These are phyloP conservation scores for Passer montanus DNA, from an alignment of 2,113 vertebrate species.

Conservation along the genomic window DNA sequence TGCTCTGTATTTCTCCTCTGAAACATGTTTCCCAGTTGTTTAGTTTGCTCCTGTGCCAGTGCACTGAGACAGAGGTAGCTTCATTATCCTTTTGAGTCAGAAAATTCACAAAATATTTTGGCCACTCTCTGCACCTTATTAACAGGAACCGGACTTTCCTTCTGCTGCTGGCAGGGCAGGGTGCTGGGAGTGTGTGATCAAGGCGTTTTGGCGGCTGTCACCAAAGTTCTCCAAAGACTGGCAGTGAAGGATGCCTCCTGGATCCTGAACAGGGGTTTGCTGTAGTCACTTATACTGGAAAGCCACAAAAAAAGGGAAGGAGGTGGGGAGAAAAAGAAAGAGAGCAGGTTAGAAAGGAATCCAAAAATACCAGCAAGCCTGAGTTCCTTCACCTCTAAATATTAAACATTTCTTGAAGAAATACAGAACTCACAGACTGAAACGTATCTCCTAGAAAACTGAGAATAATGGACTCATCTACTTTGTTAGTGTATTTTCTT, in stretches of 20 bases:
- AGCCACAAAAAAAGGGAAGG: not conserved
- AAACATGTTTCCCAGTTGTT: constrained; percentile 22
- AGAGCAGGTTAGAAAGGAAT: not conserved
- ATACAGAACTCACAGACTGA: not conserved
- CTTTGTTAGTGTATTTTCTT: not conserved
- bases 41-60: not conserved
- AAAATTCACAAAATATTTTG: constrained; percentile 49
- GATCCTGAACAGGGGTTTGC: not conserved
- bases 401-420: not conserved
- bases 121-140: constrained; percentile 31
- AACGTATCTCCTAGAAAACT: not conserved
- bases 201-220: rapidly evolving
- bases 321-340: not conserved
- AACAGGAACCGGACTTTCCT: constrained; percentile 38
- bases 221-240: not conserved
- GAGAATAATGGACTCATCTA: not conserved
- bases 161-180: not conserved
- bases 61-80: constrained; percentile 43
- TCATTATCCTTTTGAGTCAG: not conserved
- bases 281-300: not conserved
- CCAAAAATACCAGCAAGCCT: not conserved
- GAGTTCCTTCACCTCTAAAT: not conserved
- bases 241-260: not conserved
- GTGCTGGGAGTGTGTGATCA: constrained; percentile 13
- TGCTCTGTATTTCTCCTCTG: not conserved